These are phyloP conservation scores for Cairina moschata DNA, from an alignment of 2,113 vertebrate genomes.

Conservation along the genomic window DNA sequence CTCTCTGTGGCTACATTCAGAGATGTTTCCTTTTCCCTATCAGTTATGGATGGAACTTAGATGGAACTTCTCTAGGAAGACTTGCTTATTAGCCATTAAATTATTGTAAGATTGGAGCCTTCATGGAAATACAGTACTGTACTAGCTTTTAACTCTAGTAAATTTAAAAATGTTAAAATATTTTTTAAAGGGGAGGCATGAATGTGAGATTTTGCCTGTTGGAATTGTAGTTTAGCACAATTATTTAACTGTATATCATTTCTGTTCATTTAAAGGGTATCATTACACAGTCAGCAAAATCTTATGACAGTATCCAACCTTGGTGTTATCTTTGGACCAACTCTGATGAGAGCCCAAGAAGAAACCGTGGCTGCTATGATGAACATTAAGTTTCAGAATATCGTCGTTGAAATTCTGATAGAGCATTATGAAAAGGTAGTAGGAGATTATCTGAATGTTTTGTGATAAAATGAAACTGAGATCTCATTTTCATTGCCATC, in stretches of 20 bases:
- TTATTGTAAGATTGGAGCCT: neutral
- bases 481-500: neutral
- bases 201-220: neutral
- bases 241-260: slow-evolving; percentile 8
- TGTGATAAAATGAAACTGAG: neutral
- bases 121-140: neutral
- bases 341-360: slow-evolving; percentile 96
- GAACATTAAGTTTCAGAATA: slow-evolving; percentile 99
- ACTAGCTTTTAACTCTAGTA: neutral
- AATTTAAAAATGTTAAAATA: neutral
- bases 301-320: slow-evolving; percentile 98
- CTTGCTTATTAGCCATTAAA: neutral
- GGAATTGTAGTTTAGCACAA: neutral
- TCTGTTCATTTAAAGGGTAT: slow-evolving; percentile 84
- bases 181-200: neutral
- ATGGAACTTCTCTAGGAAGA: neutral
- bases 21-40: neutral
- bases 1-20: neutral
- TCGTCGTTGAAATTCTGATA: slow-evolving; percentile 97
- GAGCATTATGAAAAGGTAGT: slow-evolving; percentile 95
- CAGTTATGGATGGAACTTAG: neutral
- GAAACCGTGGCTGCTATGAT: slow-evolving; percentile 99
- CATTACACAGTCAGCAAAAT: slow-evolving; percentile 93
- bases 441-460: neutral
- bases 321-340: slow-evolving; percentile 97